Evolutionary conservation across 2,797 vertebrate species (phyloP).

Genomic region (Crenuchus spilurus): DNA sequence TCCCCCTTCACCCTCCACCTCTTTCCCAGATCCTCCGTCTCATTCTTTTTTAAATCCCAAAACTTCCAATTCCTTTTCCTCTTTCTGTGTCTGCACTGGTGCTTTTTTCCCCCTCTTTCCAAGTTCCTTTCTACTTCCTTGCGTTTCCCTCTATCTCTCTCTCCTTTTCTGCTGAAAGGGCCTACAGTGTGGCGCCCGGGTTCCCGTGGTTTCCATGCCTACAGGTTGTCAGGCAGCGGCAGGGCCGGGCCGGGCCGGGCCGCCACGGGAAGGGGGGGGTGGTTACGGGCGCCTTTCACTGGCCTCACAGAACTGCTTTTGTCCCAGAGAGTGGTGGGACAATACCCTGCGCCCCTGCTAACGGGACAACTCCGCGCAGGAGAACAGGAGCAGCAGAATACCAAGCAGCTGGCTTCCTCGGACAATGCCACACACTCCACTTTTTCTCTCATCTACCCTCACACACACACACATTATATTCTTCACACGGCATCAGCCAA

Average conservation of each 20-base stretch:
- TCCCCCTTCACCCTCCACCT: constrained; percentile 29
- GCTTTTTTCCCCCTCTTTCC: constrained; percentile 9
- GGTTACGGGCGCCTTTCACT: constrained; percentile 71
- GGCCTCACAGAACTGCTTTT: constrained; percentile 80
- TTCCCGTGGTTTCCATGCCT: constrained; percentile 70
- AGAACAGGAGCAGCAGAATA: constrained; percentile 79
- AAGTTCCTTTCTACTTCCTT: constrained; percentile 50
- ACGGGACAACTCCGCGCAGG: constrained; percentile 80
- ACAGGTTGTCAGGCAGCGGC: constrained; percentile 63
- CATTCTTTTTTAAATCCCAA: constrained; percentile 36
- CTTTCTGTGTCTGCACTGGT: constrained; percentile 5
- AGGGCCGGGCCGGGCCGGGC: constrained; percentile 62
- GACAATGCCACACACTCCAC: constrained; percentile 70
- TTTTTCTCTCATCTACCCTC: no score
- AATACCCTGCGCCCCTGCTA: constrained; percentile 79
- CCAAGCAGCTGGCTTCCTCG: constrained; percentile 80
- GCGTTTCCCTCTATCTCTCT: constrained; percentile 39
- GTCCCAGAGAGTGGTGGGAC: constrained; percentile 75
- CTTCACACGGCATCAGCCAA: no score
- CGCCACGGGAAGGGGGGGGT: constrained; percentile 52
- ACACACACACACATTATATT: no score
- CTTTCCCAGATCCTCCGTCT: constrained; percentile 30
- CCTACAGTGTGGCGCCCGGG: constrained; percentile 59
- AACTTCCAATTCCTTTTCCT: constrained; percentile 48
- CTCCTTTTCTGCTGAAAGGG: constrained; percentile 51